Evolutionary conservation across 2,797 vertebrate species (phyloP).

Genomic region (Neomorphus geoffroyi): DNA sequence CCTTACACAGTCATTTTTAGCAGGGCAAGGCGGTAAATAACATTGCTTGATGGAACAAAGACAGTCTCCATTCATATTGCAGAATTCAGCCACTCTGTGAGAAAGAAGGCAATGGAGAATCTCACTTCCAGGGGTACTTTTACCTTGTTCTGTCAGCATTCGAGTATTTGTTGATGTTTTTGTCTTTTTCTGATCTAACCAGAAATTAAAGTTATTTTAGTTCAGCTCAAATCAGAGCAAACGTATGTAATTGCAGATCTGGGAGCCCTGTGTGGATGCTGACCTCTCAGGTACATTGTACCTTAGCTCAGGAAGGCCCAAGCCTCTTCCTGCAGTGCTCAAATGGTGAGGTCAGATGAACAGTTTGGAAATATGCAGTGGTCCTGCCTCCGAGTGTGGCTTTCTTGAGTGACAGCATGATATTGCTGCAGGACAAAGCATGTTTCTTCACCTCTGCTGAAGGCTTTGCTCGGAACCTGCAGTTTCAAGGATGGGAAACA

Average conservation of each 20-base stretch:
- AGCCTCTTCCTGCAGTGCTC: background rate
- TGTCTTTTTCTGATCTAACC: background rate
- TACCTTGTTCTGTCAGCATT: background rate
- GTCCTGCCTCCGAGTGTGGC: background rate
- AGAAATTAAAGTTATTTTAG: background rate
- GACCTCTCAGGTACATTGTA: background rate
- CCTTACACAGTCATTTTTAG: background rate
- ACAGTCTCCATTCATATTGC: background rate
- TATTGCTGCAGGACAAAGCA: background rate
- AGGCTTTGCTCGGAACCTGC: background rate
- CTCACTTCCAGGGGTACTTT: background rate
- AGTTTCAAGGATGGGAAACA: background rate
- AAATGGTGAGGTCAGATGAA: background rate
- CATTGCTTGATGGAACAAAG: background rate
- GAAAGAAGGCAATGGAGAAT: background rate
- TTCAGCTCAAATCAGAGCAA: background rate
- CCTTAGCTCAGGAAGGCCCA: background rate
- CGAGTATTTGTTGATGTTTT: background rate
- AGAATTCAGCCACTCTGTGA: background rate
- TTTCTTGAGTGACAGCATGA: background rate
- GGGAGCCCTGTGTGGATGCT: background rate
- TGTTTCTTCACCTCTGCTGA: background rate
- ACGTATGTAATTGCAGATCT: rapidly evolving
- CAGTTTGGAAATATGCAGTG: background rate
- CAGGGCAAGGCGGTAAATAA: background rate